Evolutionary conservation across 2,888 invertebrate genomes (phyloP).

Genomic region (Microctonus brassicae): DNA sequence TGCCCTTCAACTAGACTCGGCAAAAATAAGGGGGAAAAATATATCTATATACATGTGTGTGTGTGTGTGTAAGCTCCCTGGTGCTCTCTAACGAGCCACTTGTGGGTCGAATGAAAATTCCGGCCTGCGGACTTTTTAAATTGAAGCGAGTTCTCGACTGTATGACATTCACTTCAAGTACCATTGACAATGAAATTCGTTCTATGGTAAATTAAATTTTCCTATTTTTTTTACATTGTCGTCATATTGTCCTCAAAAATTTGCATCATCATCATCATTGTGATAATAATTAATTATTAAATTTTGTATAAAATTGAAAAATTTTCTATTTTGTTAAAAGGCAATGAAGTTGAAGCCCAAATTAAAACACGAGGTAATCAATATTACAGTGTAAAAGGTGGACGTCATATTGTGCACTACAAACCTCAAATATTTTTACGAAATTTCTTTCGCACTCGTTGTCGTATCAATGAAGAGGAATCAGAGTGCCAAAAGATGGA

Average conservation of each 20-base stretch:
- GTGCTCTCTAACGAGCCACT: conserved; percentile 51
- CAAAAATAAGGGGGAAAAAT: background rate
- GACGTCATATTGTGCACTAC: too few species aligned
- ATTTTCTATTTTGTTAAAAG: too few species aligned
- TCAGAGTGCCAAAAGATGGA: background rate
- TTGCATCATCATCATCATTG: too few species aligned
- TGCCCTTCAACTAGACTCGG: background rate
- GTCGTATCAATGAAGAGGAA: background rate
- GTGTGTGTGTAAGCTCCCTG: conserved; percentile 6
- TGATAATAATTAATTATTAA: too few species aligned
- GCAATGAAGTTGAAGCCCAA: too few species aligned
- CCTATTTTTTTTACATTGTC: background rate
- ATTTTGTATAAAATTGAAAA: too few species aligned
- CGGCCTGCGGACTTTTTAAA: conserved; percentile 23
- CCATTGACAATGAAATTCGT: conserved; percentile 26
- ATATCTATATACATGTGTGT: background rate
- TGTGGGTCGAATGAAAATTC: conserved; percentile 51
- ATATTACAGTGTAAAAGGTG: background rate
- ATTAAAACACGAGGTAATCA: too few species aligned
- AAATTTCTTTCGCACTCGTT: background rate
- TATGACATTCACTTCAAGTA: conserved; percentile 20
- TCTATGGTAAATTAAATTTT: conserved; percentile 3
- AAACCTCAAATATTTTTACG: too few species aligned
- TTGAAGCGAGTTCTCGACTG: background rate
- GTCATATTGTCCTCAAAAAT: too few species aligned